Conservation (phyloP, 2,113 vertebrate genomes). For the Corythaixoides concolor region DNA sequence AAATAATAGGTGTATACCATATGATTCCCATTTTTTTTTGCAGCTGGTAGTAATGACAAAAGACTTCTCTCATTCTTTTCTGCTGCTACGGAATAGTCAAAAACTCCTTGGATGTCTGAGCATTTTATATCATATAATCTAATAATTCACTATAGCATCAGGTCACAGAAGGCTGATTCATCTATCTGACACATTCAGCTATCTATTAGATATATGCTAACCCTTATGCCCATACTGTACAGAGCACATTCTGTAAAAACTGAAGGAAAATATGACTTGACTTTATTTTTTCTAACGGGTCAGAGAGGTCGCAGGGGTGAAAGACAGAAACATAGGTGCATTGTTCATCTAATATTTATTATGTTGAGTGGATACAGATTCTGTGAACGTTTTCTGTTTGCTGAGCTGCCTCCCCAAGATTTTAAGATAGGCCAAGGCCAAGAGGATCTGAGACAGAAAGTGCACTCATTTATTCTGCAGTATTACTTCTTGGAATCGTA, state of each 20-base stretch:
- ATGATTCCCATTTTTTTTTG: not conserved
- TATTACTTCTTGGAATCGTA: not conserved
- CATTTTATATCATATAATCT: conserved; percentile 32
- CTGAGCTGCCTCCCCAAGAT: not conserved
- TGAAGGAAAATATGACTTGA: conserved; percentile 38
- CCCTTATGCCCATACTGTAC: not conserved
- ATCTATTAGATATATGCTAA: conserved; percentile 38
- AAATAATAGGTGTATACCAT: not conserved
- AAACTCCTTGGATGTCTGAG: conserved; percentile 20
- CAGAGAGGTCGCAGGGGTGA: not conserved
- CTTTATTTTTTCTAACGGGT: conserved; percentile 14
- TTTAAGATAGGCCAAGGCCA: not conserved
- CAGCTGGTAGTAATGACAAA: not conserved
- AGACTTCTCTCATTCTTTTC: not conserved
- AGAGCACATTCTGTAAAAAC: conserved; percentile 22
- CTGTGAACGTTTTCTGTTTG: not conserved
- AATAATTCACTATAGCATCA: conserved; percentile 41
- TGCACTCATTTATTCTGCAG: not conserved
- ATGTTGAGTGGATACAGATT: not conserved
- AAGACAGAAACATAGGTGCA: conserved; percentile 2
- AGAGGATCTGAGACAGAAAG: not conserved
- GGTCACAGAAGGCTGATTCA: conserved; percentile 50
- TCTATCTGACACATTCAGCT: conserved; percentile 39
- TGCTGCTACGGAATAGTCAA: not conserved
- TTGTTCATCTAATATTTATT: conserved; percentile 39